Evolutionary conservation across 2,797 vertebrate species (phyloP), one percentile per base, ranked within the genome.

Genomic region (Danio jaintianensis): DNA sequence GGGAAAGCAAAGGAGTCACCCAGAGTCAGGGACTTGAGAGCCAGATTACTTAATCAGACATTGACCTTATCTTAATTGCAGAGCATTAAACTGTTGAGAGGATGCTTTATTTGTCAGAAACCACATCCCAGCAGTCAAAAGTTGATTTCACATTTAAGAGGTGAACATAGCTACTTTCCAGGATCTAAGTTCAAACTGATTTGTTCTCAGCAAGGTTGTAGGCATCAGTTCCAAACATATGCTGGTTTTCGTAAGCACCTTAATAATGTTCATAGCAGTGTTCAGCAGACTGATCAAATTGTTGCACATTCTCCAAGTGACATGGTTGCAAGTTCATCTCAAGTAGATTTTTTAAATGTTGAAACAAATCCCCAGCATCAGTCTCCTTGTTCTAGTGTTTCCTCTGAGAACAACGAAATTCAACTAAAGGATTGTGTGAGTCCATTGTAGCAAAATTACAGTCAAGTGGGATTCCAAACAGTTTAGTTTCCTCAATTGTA

Each of bases 191-290:
- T 63, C 29, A 42, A 63, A 42, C n/a, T 42, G 36, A 15, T 38
- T 63, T 88, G 64, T 83, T 84, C 38, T 80, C 79, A 88, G 45
- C 71, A 71, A 77, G 15, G 81, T 47, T 88, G 84, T 45, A 86
- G 81, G 72, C 75, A 12, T 83, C 85, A 83, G 48, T 85, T 87
- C 7, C 6, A 38, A 58, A 88, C 68, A 45, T 86, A n/a, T n/a
- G n/a, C n/a, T n/a, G n/a, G n/a, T n/a, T n/a, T n/a, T n/a, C n/a
- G n/a, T n/a, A n/a, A n/a, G 59, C 84, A 86, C 50, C 81, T 85
- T 59, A 78, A 75, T 77, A 84, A 5, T 76, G 55, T 85, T 83
- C 83, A 90, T 77, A 66, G 83, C 45, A 75, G 81, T 70, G 84
- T 82, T 85, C 50, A 88, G 56, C 69, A 71, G 77, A 77, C 58